A percentile compares a stretch with the other conserved stretches of the same genome.
These are phyloP conservation scores for Drosophila lacertosa DNA, from an alignment of 1,140 invertebrate species.

Conservation along the genomic window DNA sequence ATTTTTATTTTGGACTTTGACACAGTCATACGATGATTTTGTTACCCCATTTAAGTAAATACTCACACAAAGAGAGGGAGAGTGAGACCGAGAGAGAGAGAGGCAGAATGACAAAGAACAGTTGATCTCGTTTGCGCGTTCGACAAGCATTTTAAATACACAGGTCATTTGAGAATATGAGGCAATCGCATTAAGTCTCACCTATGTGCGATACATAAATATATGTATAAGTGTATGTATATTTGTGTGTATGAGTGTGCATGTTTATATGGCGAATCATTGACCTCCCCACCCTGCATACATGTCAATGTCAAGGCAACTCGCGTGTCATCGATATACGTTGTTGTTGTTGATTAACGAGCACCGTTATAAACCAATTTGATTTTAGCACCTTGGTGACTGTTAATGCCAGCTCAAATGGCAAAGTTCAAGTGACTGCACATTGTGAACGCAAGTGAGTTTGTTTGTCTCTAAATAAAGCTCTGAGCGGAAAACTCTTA, in stretches of 20 bases:
- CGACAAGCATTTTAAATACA: slow-evolving; percentile 7
- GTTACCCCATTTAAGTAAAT: slow-evolving; percentile 62
- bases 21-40: slow-evolving; percentile 80
- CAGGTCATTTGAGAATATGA: slow-evolving; percentile 26
- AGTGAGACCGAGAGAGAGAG: slow-evolving; percentile 4
- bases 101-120: slow-evolving; percentile 24
- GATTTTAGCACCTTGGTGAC: slow-evolving; percentile 6
- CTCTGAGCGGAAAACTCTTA: not conserved
- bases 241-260: not conserved
- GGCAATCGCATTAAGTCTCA: slow-evolving; percentile 5
- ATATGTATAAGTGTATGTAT: not conserved
- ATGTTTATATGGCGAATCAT: not conserved
- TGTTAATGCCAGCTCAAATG: slow-evolving; percentile 13
- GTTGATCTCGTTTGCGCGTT: slow-evolving; percentile 15
- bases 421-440: slow-evolving; percentile 30
- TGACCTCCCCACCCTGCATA: not conserved
- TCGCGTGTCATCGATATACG: slow-evolving; percentile 13
- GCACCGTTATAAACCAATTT: slow-evolving; percentile 14
- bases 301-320: slow-evolving; percentile 28
- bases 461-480: slow-evolving; percentile 22
- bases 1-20: slow-evolving; percentile 81
- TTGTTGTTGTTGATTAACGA: slow-evolving; percentile 13
- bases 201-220: slow-evolving; percentile 6
- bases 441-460: not conserved
- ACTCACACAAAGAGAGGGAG: slow-evolving; percentile 11